Evolutionary conservation across 2,888 invertebrate species (phyloP), one percentile per base, ranked within the genome.

Genomic region (Lochmaea crataegi): DNA sequence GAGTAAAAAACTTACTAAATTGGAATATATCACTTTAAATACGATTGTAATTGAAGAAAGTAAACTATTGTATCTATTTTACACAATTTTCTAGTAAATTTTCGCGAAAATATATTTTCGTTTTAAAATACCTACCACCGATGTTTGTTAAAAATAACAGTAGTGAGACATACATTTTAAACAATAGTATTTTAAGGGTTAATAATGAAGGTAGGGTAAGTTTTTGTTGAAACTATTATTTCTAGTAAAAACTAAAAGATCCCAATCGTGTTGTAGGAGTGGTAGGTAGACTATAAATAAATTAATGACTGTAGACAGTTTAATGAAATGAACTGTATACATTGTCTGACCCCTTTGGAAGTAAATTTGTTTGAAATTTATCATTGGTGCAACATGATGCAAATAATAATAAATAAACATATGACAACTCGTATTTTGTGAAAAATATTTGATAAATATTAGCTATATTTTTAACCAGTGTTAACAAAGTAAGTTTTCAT

Each of bases 221-320:
- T 53, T 53, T 53, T 11, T 18, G 53, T 18, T 53, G 6, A 14
- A 45, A 45, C 32, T 7, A 38, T 7, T 45, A 45, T 45, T 45
- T 16, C 53, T 53, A 53, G 48, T 48, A n/a, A n/a, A 48, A 7
- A 38, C 32, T 14, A n/a, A 48, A 53, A 18, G 18, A 53, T 53
- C 16, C 18, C 16, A 18, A 16, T 53, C 53, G 53, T 53, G 7
- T 32, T 32, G 58, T 58, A 63, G 61, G 61, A 63, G 61, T 63
- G 61, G 61, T 63, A 41, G 58, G 42, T 63, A 16, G n/a, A 42
- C 61, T 63, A 63, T 63, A 38, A 58, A 58, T 58, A 58, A 63
- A 63, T 38, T 63, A 63, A 42, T 63, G 61, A 63, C 38, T 63
- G 16, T 63, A 63, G 61, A 63, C 41, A 42, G 60, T 63, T 63